Evolutionary conservation across 1,140 invertebrate species (phyloP).

Genomic region (Drepana arcuata): DNA sequence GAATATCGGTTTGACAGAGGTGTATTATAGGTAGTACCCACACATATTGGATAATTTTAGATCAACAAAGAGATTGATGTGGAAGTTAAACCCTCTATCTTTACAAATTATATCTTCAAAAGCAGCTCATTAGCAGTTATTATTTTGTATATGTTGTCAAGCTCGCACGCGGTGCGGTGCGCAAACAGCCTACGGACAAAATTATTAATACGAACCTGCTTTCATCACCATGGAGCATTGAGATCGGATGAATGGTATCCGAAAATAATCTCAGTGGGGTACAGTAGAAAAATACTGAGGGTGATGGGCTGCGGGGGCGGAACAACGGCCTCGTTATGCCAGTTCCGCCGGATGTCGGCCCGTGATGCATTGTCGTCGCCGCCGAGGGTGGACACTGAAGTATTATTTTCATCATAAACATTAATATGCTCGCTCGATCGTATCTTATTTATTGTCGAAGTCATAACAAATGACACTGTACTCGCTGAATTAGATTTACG

Average conservation of each 20-base stretch:
- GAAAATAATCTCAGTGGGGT: conserved; percentile 51
- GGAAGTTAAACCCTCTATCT: no score
- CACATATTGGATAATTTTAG: no score
- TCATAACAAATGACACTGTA: no score
- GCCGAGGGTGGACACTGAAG: conserved; percentile 39
- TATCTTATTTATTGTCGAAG: no score
- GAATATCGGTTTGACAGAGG: no score
- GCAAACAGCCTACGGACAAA: conserved; percentile 38
- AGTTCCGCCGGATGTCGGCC: conserved; percentile 60
- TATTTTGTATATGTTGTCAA: conserved; percentile 19
- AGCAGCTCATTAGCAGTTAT: conserved; percentile 25
- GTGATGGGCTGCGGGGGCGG: conserved; percentile 15
- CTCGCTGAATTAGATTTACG: no score
- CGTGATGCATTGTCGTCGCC: conserved; percentile 49
- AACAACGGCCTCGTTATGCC: conserved; percentile 62
- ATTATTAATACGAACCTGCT: conserved; percentile 47
- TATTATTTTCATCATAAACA: conserved; percentile 44
- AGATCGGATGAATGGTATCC: conserved; percentile 47
- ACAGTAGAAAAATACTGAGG: conserved; percentile 6
- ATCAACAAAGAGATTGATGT: no score
- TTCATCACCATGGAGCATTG: conserved; percentile 56
- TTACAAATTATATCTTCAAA: no score
- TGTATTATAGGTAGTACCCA: no score
- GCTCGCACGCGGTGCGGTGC: conserved; percentile 6
- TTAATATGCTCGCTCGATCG: conserved; percentile 23